Base-by-base conservation (phyloP, 2,113 vertebrate genomes). In the Etheostoma cragini region DNA sequence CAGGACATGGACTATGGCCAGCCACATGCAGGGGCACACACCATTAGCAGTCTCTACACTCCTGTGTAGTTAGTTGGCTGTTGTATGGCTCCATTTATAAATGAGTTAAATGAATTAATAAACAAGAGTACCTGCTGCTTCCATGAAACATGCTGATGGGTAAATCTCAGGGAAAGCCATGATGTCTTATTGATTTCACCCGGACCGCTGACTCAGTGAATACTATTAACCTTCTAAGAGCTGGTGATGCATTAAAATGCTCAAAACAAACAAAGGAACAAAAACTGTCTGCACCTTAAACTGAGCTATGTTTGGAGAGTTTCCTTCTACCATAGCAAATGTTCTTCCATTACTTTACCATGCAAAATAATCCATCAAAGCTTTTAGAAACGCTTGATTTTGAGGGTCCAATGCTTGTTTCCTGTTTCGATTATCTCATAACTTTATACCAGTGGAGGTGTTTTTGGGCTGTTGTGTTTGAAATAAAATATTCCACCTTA, bases 141-240 rank as follows among this genome's bases (percentile, higher is more conserved):
- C 60, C 42, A 33, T 61, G 17, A 80, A 83, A 78, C 52, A 13
- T 13, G 11, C 53, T 84, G 80, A 75, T 50, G 22, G 70, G 24
- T 79, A 58, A 78, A 68, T 76, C 58, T 38, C 46, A 52, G 21
- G 5, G 62, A 62, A 63, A 60, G 76, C 56, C 38, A 4, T 50
- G 38, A 70, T 76, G 49, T 76, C 35, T 54, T 56, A 82, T 80
- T 73, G 72, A 80, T 84, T 86, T 64, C 33, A 26, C 47, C 26
- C 8, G 0, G 3, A 21, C 47, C 69, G 64, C 24, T 79, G 26
- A 67, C 17, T 64, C 35, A 3, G 53, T 49, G 63, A 19, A 50
- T 50, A 68, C 24, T 16, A 57, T 54, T 73, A 74, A 76, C 49
- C 50, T 78, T 69, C 8, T 57, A 21, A 56, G 47, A 73, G 53